Conservation (phyloP, 2,888 invertebrate genomes). For the Plebejus melissa region DNA sequence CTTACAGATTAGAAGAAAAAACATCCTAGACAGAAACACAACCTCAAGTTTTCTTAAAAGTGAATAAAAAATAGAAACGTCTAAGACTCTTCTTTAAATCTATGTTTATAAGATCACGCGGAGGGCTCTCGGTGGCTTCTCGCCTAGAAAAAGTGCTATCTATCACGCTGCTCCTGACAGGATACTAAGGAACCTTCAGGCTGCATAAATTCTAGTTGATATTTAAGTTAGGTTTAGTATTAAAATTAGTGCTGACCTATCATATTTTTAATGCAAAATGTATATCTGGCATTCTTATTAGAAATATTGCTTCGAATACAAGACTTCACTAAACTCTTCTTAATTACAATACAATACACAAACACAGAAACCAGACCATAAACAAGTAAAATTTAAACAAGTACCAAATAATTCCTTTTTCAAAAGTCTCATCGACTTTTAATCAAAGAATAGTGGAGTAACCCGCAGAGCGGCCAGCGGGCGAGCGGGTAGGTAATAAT, state of each 20-base stretch:
- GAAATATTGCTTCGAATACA: neutral
- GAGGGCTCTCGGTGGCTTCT: conserved; percentile 23
- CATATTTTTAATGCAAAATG: neutral
- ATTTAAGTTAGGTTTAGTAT: conserved; percentile 23
- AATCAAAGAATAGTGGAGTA: conserved; percentile 27
- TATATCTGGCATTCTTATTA: neutral
- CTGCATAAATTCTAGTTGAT: conserved; percentile 31
- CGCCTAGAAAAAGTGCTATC: conserved; percentile 27
- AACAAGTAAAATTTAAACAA: neutral
- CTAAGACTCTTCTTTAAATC: conserved; percentile 21
- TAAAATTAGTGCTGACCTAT: neutral
- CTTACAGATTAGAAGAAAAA: neutral
- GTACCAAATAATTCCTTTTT: neutral
- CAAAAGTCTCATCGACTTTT: conserved; percentile 12
- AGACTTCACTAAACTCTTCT: neutral
- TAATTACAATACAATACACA: neutral
- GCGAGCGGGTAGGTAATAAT: conserved; percentile 38
- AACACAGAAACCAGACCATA: neutral
- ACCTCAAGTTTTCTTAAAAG: conserved; percentile 2
- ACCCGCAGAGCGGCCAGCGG: conserved; percentile 22
- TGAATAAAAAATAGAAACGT: conserved; percentile 15
- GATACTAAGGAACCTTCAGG: conserved; percentile 12
- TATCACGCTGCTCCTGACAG: conserved; percentile 27
- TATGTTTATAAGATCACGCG: conserved; percentile 25
- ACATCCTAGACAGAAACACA: neutral